These are phyloP conservation scores for Druon quercuslanigerum DNA, from an alignment of 1,140 invertebrate genomes.

Conservation along the genomic window DNA sequence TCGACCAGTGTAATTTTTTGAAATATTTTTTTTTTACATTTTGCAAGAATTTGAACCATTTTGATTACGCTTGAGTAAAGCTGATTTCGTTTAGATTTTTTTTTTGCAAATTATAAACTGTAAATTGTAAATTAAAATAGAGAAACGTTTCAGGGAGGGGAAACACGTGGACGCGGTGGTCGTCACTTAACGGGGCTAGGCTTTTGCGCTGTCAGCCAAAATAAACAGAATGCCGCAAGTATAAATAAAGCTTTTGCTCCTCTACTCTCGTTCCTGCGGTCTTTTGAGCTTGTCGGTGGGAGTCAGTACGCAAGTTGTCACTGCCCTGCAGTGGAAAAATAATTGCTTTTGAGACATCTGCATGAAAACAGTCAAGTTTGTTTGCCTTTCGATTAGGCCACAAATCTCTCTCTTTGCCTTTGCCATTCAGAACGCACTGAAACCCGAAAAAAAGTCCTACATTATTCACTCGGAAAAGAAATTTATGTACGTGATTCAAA, in stretches of 20 bases:
- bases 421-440: too few species aligned
- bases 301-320: conserved; percentile 47
- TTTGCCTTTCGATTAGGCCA: too few species aligned
- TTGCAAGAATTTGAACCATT: too few species aligned
- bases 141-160: background rate
- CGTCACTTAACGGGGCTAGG: conserved; percentile 54
- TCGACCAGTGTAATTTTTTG: too few species aligned
- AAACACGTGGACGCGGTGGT: conserved; percentile 48
- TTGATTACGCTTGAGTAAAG: too few species aligned
- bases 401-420: too few species aligned
- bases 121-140: background rate
- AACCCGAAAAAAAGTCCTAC: too few species aligned
- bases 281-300: conserved; percentile 59
- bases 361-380: background rate
- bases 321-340: background rate
- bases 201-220: conserved; percentile 64
- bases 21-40: too few species aligned
- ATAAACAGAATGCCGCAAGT: conserved; percentile 71
- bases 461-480: too few species aligned
- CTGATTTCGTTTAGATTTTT: too few species aligned
- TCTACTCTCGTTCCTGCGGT: conserved; percentile 46
- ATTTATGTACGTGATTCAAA: too few species aligned
- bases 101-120: too few species aligned
- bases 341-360: background rate
- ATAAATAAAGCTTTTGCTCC: conserved; percentile 69